phyloP scores from a whole-genome alignment of 2,888 invertebrate genomes.

The Acanthosepion esculentum region DNA sequence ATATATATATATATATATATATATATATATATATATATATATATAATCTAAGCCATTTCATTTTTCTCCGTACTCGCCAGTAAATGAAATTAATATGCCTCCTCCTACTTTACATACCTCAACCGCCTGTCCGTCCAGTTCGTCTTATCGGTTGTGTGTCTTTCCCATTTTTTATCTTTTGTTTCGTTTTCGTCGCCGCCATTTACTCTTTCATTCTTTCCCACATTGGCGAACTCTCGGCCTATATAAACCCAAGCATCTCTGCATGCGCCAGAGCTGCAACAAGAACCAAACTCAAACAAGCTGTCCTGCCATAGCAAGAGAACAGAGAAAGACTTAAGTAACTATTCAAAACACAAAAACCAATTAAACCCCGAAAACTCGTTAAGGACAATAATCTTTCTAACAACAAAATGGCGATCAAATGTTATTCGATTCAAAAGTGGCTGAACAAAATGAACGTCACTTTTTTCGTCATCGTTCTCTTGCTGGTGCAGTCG shows the following conservation, averaged over 20 bases:
- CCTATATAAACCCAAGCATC: not conserved
- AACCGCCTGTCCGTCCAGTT: not conserved
- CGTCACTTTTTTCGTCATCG: not conserved
- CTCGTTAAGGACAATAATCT: not conserved
- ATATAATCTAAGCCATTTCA: not conserved
- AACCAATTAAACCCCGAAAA: not conserved
- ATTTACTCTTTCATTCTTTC: not conserved
- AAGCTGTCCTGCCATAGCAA: not conserved
- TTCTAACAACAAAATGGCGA: slow-evolving; percentile 9
- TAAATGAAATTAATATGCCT: not conserved
- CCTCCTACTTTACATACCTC: not conserved
- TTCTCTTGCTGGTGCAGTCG: not conserved
- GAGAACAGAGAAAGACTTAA: not conserved
- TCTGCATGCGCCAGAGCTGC: not conserved
- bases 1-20: not conserved
- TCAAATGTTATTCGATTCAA: not conserved
- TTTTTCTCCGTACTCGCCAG: not conserved
- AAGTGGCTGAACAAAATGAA: slow-evolving; percentile 33
- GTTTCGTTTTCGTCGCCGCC: not conserved
- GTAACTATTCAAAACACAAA: not conserved
- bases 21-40: not conserved
- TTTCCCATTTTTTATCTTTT: slow-evolving; percentile 33
- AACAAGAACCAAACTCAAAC: not conserved
- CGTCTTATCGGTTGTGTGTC: not conserved
- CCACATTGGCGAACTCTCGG: not conserved